Evolutionary conservation across 2,888 invertebrate species (phyloP), one percentile per base, ranked within the genome.

Genomic region (Chymomyza amoena): DNA sequence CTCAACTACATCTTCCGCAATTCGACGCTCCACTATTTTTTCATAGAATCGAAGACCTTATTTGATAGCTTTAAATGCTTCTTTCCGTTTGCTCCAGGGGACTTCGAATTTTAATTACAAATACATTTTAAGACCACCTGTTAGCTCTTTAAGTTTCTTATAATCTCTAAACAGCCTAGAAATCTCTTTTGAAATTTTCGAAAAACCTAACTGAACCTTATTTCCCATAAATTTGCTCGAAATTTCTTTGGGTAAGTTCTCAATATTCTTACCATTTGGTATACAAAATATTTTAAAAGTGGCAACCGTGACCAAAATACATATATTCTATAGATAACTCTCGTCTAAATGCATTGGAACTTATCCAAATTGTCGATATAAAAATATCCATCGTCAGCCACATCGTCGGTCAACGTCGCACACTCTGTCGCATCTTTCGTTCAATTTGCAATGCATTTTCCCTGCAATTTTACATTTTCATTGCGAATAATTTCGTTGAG

Each of bases 261-360:
- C 16, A 54, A 54, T 54, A 18, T 16, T 54, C 7, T 70, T 36
- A 60, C 66, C 74, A 75, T 72, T 72, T 83, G 87, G 85, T 87
- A 78, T 78, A 84, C 68, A 78, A 87, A 84, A 84, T 87, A 78
- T 84, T 79, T 75, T 68, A 56, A 66, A 81, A 75, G 83, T 84
- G 75, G 72, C 83, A 87, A 85, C 83, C 83, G 83, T 83, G 83
- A 83, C 83, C 87, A 83, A 77, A 83, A 83, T 83, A 83, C 77
- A 82, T 77, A 78, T 45, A 13, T 64, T 87, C 83, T 84, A 84
- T 87, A 84, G 83, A 85, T 84, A 87, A 84, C 83, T 87, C 74
- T 82, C 68, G 84, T 88, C 89, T 90, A 90, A 85, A 90, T 90
- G 90, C 89, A 90, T 91, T 90, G 90, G 90, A 91, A 87, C 79